Evolutionary conservation across 2,888 invertebrate species (phyloP).

Genomic region (Celastrina argiolus): DNA sequence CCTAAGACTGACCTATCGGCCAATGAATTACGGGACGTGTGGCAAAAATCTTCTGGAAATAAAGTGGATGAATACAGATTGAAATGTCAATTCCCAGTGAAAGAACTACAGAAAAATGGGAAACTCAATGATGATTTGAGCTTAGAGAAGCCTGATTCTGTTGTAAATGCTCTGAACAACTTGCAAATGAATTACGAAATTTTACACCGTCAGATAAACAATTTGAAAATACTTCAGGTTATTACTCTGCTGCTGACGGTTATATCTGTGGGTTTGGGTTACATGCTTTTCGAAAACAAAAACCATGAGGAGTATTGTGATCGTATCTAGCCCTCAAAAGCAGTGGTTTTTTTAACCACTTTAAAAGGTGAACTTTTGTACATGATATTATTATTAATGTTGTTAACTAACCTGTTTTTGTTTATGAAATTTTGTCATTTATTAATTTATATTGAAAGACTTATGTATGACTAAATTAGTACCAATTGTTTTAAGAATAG

Average conservation of each 20-base stretch:
- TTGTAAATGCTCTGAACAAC: conserved; percentile 80
- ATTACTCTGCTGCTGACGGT: conserved; percentile 52
- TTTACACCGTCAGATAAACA: conserved; percentile 51
- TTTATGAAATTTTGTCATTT: conserved; percentile 46
- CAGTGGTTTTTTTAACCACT: conserved; percentile 58
- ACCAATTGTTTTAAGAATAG: conserved; percentile 15
- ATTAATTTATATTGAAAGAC: conserved; percentile 40
- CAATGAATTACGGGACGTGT: conserved; percentile 83
- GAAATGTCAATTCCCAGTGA: conserved; percentile 80
- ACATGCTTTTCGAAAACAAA: conserved; percentile 52
- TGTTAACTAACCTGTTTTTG: conserved; percentile 41
- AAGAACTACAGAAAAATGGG: conserved; percentile 56
- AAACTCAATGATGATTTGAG: conserved; percentile 43
- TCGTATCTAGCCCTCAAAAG: conserved; percentile 55
- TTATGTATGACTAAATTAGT: conserved; percentile 34
- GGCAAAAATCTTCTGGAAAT: conserved; percentile 81
- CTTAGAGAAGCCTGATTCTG: conserved; percentile 86
- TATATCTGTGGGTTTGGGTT: conserved; percentile 51
- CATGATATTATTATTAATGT: conserved; percentile 36
- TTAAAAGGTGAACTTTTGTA: conserved; percentile 37
- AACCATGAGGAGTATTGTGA: conserved; percentile 55
- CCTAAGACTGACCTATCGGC: conserved; percentile 75
- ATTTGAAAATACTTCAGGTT: conserved; percentile 54
- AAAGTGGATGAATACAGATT: conserved; percentile 85
- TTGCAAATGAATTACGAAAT: conserved; percentile 55